A percentile compares a stretch with the other conserved stretches of the same genome.
Evolutionary conservation across 2,113 vertebrate species (phyloP).

Genomic region (Sturnira hondurensis): DNA sequence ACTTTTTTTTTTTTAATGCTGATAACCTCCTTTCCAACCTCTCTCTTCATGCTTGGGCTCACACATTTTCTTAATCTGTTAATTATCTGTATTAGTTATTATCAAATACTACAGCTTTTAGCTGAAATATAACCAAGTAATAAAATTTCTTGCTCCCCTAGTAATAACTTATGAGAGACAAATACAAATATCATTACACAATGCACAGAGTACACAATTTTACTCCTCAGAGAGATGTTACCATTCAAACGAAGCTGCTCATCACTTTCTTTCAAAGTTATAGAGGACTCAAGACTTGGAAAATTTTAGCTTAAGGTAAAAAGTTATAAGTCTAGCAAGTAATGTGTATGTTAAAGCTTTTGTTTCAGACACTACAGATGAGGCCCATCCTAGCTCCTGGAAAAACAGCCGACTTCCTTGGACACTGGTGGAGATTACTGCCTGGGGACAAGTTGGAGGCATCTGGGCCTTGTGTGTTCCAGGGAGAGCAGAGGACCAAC

Average conservation of each 20-base stretch:
- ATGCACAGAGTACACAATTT: neutral
- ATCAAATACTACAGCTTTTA: constrained; percentile 47
- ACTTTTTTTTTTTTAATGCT: neutral
- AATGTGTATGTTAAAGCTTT: too few relatives aligned
- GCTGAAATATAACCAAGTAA: constrained; percentile 22
- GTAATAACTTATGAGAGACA: constrained; percentile 19
- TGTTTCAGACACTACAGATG: too few relatives aligned
- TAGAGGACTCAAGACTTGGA: too few relatives aligned
- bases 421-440: too few relatives aligned
- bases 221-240: neutral
- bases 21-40: constrained; percentile 39
- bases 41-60: constrained; percentile 44
- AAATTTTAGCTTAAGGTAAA: too few relatives aligned
- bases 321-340: too few relatives aligned
- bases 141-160: neutral
- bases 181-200: constrained; percentile 22
- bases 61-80: constrained; percentile 56
- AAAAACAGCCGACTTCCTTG: too few relatives aligned
- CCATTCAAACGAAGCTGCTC: neutral
- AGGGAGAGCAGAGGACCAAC: too few relatives aligned
- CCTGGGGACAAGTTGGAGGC: too few relatives aligned
- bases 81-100: constrained; percentile 66
- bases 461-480: too few relatives aligned
- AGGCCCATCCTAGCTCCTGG: too few relatives aligned
- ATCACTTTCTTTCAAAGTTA: neutral